Conservation (phyloP, 2,888 invertebrate species). For the Aporophyla nigra region DNA sequence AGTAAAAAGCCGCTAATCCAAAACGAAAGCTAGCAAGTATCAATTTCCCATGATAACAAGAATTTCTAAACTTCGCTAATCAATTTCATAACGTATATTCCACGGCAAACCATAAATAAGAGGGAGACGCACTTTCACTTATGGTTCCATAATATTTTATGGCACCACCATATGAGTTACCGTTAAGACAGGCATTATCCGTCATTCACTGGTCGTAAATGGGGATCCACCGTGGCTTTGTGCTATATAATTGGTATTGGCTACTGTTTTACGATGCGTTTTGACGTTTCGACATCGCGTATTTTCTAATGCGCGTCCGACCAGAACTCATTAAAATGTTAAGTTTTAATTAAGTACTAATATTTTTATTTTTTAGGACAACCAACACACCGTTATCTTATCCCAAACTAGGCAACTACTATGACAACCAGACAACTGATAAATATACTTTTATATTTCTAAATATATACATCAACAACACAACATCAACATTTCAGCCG, state of each 20-base stretch:
- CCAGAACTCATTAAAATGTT: too few species aligned
- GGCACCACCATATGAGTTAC: conserved; percentile 19
- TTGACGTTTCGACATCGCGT: background rate
- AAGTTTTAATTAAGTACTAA: too few species aligned
- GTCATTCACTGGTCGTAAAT: conserved; percentile 35
- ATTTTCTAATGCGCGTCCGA: too few species aligned
- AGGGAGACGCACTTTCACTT: conserved; percentile 62
- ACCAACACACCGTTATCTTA: too few species aligned
- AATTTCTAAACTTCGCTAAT: conserved; percentile 58
- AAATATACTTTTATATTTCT: too few species aligned
- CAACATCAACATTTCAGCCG: too few species aligned
- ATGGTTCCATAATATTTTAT: conserved; percentile 52
- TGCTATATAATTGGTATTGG: conserved; percentile 9
- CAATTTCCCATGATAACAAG: conserved; percentile 55
- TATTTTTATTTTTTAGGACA: too few species aligned
- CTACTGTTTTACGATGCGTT: conserved; percentile 18
- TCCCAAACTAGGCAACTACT: too few species aligned
- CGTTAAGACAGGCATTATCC: conserved; percentile 40
- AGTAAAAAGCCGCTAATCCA: conserved; percentile 7
- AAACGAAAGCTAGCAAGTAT: conserved; percentile 49
- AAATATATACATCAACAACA: too few species aligned
- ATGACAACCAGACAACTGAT: too few species aligned
- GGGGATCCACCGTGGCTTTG: conserved; percentile 8
- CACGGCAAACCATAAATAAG: conserved; percentile 37
- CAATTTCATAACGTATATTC: conserved; percentile 62